These are phyloP conservation scores for Cyprinodon tularosa DNA, from an alignment of 2,113 vertebrate genomes.

Conservation along the genomic window DNA sequence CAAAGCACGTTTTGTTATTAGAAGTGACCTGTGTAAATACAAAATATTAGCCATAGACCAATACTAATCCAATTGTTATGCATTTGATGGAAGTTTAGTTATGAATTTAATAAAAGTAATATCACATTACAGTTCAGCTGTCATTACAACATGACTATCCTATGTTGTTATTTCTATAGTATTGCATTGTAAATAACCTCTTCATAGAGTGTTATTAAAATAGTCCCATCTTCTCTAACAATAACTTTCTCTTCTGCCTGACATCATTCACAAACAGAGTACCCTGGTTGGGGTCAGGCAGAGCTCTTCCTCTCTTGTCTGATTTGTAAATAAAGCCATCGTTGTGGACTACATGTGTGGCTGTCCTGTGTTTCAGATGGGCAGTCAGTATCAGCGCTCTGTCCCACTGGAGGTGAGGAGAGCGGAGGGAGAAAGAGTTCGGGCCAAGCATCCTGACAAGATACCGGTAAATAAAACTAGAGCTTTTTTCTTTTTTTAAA, in stretches of 20 bases:
- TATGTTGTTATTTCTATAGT: neutral
- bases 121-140: no score
- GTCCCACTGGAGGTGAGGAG: slow-evolving; percentile 82
- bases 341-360: slow-evolving; percentile 35
- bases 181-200: neutral
- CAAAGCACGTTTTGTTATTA: no score
- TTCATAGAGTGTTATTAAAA: slow-evolving; percentile 10
- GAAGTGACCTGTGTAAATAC: neutral
- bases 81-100: neutral
- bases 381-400: slow-evolving; percentile 80
- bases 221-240: neutral
- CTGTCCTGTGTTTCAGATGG: slow-evolving; percentile 72
- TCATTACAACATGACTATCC: neutral
- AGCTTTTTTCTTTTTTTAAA: neutral
- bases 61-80: neutral
- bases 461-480: slow-evolving; percentile 76
- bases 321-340: slow-evolving; percentile 43
- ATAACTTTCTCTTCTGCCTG: slow-evolving; percentile 4
- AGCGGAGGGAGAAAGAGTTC: slow-evolving; percentile 81
- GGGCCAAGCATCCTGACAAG: slow-evolving; percentile 84
- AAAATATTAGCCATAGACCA: neutral
- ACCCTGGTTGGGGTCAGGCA: slow-evolving; percentile 34
- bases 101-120: neutral
- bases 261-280: slow-evolving; percentile 34
- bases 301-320: slow-evolving; percentile 42